Evolutionary conservation across 2,797 vertebrate species (phyloP), one percentile per base, ranked within the genome.

Genomic region (Takifugu rubripes): DNA sequence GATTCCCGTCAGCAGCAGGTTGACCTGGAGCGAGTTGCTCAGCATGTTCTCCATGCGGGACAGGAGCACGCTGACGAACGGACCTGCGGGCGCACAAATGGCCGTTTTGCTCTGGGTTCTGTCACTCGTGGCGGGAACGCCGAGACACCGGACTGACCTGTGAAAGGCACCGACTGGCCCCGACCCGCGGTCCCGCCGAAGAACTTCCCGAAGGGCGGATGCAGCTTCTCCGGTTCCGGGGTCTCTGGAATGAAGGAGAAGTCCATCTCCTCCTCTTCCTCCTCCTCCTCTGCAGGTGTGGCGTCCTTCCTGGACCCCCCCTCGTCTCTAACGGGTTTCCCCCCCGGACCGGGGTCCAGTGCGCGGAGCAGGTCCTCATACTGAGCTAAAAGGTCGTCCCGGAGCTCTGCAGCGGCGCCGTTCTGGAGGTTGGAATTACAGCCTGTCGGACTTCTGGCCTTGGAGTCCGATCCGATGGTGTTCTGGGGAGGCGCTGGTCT

Each of bases 31-130:
- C 0, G 95, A 93, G 81, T 99, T 99, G 16, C 95, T 92, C 79
- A 94, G 81, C 97, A 99, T 98, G 84, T 98, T 98, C 89, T 98
- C 97, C 89, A 98, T 90, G 52, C 97, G 97, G 0, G 97, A 99
- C 66, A 99, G 72, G 68, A 99, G 91, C 72, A 99, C 97, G 0
- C 97, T 99, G 85, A 99, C 90, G 74, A 99, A 99, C 0, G 97
- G 97, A 46, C 97, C 97, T 99, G 70, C 43, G n/a, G 47, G 3
- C 21, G 5, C 11, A 12, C 1, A 15, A 51, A 27, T 2, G 0
- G 6, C 25, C 1, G 25, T 53, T 63, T 5, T 26, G 21, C 10
- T 5, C 3, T 4, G 24, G 29, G 36, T 43, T 16, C 21, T 1
- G 1, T 42, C 4, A 53, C 44, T 11, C 5, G 45, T 10, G 11